These are phyloP conservation scores for Meteorus sp. DNA, from an alignment of 1,140 invertebrate species.

Conservation along the genomic window DNA sequence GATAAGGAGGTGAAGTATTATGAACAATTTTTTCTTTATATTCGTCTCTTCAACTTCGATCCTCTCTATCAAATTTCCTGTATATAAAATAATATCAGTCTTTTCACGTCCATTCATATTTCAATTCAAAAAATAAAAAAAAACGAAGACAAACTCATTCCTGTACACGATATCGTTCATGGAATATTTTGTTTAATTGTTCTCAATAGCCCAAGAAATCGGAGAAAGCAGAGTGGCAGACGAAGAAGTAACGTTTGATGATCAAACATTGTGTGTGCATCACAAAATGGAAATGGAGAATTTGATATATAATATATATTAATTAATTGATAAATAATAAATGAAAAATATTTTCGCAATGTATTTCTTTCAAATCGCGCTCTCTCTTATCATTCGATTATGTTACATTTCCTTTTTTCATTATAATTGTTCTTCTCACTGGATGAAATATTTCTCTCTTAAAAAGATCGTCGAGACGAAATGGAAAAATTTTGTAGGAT, in stretches of 20 bases:
- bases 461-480: neutral
- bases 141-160: no score
- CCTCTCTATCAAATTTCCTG: no score
- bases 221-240: conserved; percentile 79
- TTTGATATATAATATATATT: conserved; percentile 19
- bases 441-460: no score
- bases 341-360: conserved; percentile 3
- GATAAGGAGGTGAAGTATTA: conserved; percentile 81
- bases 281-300: conserved; percentile 37
- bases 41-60: no score
- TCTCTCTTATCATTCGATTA: no score
- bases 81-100: no score
- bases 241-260: conserved; percentile 67
- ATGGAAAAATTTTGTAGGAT: neutral
- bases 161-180: no score
- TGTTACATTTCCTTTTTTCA: neutral
- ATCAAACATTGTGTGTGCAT: conserved; percentile 32
- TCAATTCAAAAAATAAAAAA: conserved; percentile 1
- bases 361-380: no score
- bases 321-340: conserved; percentile 22
- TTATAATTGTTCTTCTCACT: conserved; percentile 1
- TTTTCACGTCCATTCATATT: neutral
- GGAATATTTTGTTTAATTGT: conserved; percentile 40
- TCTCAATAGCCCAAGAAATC: conserved; percentile 75
- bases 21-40: neutral